Evolutionary conservation across 2,113 vertebrate genomes (phyloP).

Genomic region (Suricata suricatta): DNA sequence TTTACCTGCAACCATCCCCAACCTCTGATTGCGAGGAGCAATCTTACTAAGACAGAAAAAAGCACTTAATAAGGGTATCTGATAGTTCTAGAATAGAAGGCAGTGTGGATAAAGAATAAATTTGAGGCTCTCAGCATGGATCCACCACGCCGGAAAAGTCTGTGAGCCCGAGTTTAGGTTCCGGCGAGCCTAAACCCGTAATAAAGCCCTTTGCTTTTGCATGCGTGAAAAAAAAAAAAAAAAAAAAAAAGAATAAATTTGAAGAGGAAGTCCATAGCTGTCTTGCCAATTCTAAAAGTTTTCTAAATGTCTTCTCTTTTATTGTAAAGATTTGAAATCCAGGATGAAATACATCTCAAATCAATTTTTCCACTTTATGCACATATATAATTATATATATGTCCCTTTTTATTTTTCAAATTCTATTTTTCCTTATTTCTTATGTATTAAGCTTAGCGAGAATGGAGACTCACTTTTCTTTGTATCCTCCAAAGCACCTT

Average conservation of each 20-base stretch:
- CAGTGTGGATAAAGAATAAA: neutral
- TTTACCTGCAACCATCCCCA: neutral
- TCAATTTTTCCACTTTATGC: neutral
- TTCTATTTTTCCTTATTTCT: neutral
- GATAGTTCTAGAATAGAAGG: neutral
- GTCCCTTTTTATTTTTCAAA: neutral
- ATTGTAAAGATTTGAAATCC: constrained; percentile 19
- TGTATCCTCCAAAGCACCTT: neutral
- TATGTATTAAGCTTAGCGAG: neutral
- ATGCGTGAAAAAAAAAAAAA: no score
- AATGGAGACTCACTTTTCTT: neutral
- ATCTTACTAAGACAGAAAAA: neutral
- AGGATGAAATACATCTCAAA: neutral
- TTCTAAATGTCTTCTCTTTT: neutral
- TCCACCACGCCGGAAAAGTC: no score
- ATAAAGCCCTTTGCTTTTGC: no score
- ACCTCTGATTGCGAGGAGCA: neutral
- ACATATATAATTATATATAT: neutral
- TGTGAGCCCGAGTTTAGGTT: no score
- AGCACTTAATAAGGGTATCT: neutral
- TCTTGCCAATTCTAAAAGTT: constrained; percentile 15
- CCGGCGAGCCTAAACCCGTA: no score
- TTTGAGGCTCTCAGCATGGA: no score
- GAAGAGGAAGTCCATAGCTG: neutral
- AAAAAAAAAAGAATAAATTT: neutral